Evolutionary conservation across 30 jellyfish, hydroid and myxozoan species (phyloP).

Genomic region (Cassiopea xamachana): DNA sequence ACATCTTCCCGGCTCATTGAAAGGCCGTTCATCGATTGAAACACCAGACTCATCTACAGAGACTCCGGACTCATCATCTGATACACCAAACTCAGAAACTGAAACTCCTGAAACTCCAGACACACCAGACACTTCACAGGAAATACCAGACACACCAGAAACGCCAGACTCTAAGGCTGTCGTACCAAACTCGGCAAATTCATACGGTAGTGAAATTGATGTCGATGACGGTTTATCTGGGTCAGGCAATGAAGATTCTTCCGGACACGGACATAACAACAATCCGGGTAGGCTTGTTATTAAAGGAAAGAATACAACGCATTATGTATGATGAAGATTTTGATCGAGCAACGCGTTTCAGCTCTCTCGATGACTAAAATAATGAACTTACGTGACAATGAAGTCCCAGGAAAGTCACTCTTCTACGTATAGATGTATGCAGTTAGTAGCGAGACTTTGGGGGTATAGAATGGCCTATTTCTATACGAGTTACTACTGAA

Average conservation of each 20-base stretch:
- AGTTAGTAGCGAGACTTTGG: too few species aligned
- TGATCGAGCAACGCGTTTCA: not conserved
- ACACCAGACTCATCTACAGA: slow-evolving; percentile 65
- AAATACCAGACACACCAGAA: slow-evolving; percentile 70
- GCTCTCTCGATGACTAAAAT: too few species aligned
- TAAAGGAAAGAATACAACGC: slow-evolving; percentile 43
- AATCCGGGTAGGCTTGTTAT: slow-evolving; percentile 64
- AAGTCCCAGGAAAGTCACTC: too few species aligned
- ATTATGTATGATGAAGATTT: not conserved
- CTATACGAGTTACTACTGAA: too few species aligned
- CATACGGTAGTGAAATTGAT: slow-evolving; percentile 23
- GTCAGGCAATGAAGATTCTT: not conserved
- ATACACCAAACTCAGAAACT: slow-evolving; percentile 62
- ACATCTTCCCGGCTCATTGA: not conserved
- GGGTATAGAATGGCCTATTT: too few species aligned
- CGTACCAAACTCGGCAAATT: slow-evolving; percentile 39
- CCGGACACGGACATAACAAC: slow-evolving; percentile 26
- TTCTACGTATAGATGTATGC: too few species aligned
- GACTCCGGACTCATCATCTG: slow-evolving; percentile 69
- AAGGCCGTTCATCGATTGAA: slow-evolving; percentile 18
- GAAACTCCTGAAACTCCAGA: slow-evolving; percentile 67
- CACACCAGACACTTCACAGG: slow-evolving; percentile 68
- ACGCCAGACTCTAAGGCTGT: slow-evolving; percentile 64
- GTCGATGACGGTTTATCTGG: slow-evolving; percentile 36
- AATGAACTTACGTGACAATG: too few species aligned